Evolutionary conservation across 2,113 vertebrate species (phyloP).

Genomic region (Otus sunia): DNA sequence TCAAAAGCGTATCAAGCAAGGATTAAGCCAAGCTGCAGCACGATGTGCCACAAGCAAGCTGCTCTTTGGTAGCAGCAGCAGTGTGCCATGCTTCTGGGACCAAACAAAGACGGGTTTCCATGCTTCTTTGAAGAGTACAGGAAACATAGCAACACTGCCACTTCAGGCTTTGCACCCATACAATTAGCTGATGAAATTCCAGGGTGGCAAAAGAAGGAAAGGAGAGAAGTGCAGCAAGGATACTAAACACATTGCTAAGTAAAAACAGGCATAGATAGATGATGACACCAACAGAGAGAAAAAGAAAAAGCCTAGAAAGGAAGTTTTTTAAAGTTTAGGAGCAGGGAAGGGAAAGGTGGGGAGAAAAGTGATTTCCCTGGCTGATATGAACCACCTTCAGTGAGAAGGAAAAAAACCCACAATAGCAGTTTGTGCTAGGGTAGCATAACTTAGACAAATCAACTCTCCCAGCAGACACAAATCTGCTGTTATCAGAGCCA

Average conservation of each 20-base stretch:
- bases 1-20: slow-evolving; percentile 37
- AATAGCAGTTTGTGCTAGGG: background rate
- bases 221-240: background rate
- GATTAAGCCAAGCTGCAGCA: slow-evolving; percentile 40
- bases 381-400: background rate
- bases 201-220: background rate
- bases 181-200: background rate
- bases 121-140: background rate
- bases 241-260: background rate
- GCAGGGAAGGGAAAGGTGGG: background rate
- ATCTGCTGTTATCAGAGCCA: accelerated
- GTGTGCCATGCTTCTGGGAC: background rate
- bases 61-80: background rate
- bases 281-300: accelerated
- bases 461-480: background rate
- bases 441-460: background rate
- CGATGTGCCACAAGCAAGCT: slow-evolving; percentile 29
- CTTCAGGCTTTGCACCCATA: background rate
- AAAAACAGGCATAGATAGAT: background rate
- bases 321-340: background rate
- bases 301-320: background rate
- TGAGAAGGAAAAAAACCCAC: background rate
- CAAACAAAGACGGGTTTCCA: background rate
- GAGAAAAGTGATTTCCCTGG: background rate
- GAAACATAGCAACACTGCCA: background rate